Evolutionary conservation across 2,888 invertebrate species (phyloP).

Genomic region (Stenolophus ochropezus): DNA sequence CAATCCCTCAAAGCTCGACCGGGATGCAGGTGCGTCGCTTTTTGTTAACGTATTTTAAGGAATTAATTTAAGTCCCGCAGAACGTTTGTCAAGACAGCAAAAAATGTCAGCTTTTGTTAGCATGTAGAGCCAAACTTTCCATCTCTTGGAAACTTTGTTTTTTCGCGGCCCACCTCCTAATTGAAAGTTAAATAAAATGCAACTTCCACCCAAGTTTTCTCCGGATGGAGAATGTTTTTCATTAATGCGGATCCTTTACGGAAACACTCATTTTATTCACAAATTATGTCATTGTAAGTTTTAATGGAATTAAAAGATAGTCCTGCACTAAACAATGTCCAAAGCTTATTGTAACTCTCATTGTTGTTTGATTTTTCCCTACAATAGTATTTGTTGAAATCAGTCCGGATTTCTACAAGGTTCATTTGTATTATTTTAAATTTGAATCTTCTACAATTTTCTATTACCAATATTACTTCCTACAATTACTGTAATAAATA

Average conservation of each 20-base stretch:
- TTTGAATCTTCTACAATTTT: too few relatives aligned
- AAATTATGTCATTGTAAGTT: constrained; percentile 45
- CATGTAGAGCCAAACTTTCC: constrained; percentile 29
- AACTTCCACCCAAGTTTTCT: constrained; percentile 14
- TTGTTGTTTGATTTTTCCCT: too few relatives aligned
- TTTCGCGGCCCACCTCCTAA: constrained; percentile 38
- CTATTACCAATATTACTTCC: too few relatives aligned
- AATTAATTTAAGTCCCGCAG: constrained; percentile 52
- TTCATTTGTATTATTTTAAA: too few relatives aligned
- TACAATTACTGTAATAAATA: too few relatives aligned
- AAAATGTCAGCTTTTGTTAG: constrained; percentile 52
- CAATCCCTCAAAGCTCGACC: background rate
- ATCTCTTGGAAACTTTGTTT: constrained; percentile 42
- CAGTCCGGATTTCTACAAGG: too few relatives aligned
- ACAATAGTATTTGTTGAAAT: too few relatives aligned
- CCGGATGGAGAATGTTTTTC: constrained; percentile 36
- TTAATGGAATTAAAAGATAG: constrained; percentile 50
- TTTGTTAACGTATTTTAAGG: constrained; percentile 48
- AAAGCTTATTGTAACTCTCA: too few relatives aligned
- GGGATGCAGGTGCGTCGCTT: constrained; percentile 42
- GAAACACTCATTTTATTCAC: constrained; percentile 48
- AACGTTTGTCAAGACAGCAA: constrained; percentile 55
- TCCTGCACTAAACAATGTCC: constrained; percentile 23
- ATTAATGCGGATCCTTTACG: constrained; percentile 37
- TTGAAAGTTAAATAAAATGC: constrained; percentile 50